These are phyloP conservation scores for Hucho hucho DNA, from an alignment of 2,113 vertebrate species.

Conservation along the genomic window DNA sequence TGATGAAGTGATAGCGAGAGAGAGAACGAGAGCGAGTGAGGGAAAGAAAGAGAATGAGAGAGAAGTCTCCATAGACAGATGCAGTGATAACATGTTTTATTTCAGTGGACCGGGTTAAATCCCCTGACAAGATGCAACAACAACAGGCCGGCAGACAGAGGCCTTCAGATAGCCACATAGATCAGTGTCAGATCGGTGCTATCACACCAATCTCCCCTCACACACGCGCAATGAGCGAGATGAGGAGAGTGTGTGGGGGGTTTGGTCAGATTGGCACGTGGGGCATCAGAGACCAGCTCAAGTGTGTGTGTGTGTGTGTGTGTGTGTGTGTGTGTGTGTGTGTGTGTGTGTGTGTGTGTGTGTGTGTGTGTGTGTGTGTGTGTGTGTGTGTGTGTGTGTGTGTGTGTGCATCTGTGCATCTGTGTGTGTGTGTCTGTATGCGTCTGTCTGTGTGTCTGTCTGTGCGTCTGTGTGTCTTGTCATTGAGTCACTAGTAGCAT, in stretches of 20 bases:
- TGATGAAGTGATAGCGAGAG: neutral
- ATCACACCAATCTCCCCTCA: conserved; percentile 21
- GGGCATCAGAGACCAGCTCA: neutral
- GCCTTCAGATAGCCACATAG: conserved; percentile 6
- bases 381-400: neutral
- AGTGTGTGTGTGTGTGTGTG: conserved; percentile 13
- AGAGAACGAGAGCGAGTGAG: neutral
- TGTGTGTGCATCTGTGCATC: neutral
- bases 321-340: conserved; percentile 6
- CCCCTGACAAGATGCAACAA: conserved; percentile 2
- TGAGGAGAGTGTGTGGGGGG: neutral
- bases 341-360: neutral
- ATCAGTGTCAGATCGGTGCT: conserved; percentile 18
- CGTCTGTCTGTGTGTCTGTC: no score
- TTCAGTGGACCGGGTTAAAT: conserved; percentile 18
- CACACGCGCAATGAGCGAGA: conserved; percentile 13
- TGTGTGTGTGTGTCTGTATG: neutral
- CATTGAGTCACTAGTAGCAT: neutral
- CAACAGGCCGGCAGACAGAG: neutral
- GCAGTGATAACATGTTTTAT: conserved; percentile 20
- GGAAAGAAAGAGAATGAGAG: neutral
- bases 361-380: neutral
- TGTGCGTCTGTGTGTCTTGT: neutral
- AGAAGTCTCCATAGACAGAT: conserved; percentile 11
- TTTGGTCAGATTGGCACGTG: neutral